These are phyloP conservation scores for Apeltes quadracus DNA, from an alignment of 2,113 vertebrate genomes.

Conservation along the genomic window DNA sequence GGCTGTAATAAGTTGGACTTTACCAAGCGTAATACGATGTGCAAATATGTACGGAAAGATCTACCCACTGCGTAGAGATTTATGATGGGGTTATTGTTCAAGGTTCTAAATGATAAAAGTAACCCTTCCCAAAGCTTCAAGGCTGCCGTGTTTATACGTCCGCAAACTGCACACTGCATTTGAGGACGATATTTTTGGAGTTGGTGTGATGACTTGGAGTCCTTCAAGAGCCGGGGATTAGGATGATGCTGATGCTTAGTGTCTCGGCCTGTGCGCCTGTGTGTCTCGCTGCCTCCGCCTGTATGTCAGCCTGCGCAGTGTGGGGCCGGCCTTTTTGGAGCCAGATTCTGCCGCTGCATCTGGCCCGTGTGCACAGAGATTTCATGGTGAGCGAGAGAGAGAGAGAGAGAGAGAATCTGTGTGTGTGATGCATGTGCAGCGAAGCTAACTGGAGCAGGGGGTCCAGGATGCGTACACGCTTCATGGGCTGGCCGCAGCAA, in stretches of 20 bases:
- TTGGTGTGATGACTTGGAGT: conserved; percentile 50
- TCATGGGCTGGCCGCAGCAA: conserved; percentile 53
- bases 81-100: background rate
- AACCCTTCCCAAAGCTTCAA: background rate
- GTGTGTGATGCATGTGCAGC: conserved; percentile 49
- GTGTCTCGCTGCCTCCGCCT: conserved; percentile 61
- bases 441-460: conserved; percentile 74
- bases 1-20: background rate
- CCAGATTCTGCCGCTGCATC: conserved; percentile 59
- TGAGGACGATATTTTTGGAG: conserved; percentile 56
- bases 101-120: background rate
- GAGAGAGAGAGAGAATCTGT: conserved; percentile 2
- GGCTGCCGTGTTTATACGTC: conserved; percentile 6
- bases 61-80: background rate
- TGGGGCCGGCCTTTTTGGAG: conserved; percentile 54
- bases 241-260: conserved; percentile 69
- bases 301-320: conserved; percentile 58
- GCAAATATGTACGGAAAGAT: background rate
- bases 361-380: conserved; percentile 60
- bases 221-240: conserved; percentile 60
- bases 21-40: background rate
- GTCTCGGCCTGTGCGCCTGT: conserved; percentile 61
- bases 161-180: conserved; percentile 45
- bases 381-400: conserved; percentile 45
- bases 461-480: conserved; percentile 62